phyloP scores from a whole-genome alignment of 2,888 invertebrate species.

The Apamea anceps region DNA sequence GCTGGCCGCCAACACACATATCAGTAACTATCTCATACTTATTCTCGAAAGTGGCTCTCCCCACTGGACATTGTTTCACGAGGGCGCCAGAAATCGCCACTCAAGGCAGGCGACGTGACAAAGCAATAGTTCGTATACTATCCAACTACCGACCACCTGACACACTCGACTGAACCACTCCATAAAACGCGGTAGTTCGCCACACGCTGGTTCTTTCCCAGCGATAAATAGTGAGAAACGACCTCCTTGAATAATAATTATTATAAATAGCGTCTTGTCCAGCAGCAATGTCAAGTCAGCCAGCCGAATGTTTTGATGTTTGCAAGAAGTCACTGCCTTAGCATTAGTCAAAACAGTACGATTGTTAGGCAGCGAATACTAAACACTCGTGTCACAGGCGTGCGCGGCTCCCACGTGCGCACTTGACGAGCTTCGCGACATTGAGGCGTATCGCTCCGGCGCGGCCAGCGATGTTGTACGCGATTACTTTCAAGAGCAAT shows the following conservation, averaged over 20 bases:
- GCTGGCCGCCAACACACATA: slow-evolving; percentile 84
- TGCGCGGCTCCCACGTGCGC: slow-evolving; percentile 10
- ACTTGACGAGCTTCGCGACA: not conserved
- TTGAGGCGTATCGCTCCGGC: not conserved
- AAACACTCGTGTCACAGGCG: not conserved
- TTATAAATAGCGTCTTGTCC: slow-evolving; percentile 1
- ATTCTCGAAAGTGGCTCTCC: not conserved
- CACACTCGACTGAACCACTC: not conserved
- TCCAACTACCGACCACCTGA: not conserved
- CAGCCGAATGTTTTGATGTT: not conserved
- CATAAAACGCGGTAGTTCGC: not conserved
- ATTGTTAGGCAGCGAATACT: slow-evolving; percentile 18
- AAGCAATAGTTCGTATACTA: not conserved
- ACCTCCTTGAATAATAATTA: not conserved
- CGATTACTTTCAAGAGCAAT: not conserved
- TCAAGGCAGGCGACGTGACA: not conserved
- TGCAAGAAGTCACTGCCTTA: not conserved
- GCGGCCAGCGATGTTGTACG: not conserved
- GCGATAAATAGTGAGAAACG: not conserved
- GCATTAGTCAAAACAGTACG: slow-evolving; percentile 10
- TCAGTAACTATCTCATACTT: slow-evolving; percentile 70
- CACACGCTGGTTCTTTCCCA: not conserved
- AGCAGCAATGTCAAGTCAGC: slow-evolving; percentile 5
- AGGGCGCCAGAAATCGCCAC: not conserved
- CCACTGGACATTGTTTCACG: too few relatives aligned